Evolutionary conservation across 2,888 invertebrate species (phyloP).

Genomic region (Strigamia maritima): DNA sequence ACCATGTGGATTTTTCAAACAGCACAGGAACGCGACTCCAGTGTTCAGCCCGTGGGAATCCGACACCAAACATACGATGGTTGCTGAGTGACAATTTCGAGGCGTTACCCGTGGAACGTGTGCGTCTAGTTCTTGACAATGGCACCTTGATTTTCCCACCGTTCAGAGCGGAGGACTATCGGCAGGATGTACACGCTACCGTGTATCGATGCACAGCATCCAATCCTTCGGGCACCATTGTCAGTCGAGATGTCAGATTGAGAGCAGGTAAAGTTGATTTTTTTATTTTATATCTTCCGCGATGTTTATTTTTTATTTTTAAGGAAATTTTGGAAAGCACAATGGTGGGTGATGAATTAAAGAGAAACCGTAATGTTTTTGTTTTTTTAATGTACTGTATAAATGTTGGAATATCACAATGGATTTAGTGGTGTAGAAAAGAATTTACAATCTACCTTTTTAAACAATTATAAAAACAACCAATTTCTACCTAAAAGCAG

Average conservation of each 20-base stretch:
- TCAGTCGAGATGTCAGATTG: conserved; percentile 41
- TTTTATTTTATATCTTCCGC: too few species aligned
- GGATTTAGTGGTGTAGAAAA: too few species aligned
- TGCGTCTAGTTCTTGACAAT: conserved; percentile 38
- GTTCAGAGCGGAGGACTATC: conserved; percentile 40
- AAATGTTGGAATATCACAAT: too few species aligned
- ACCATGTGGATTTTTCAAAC: conserved; percentile 50
- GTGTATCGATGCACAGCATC: conserved; percentile 39
- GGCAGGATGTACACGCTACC: conserved; percentile 42
- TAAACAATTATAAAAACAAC: too few species aligned
- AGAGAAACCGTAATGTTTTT: too few species aligned
- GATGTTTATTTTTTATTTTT: background rate
- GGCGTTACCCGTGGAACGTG: conserved; percentile 34
- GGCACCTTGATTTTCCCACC: conserved; percentile 41
- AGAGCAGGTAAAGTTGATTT: conserved; percentile 39
- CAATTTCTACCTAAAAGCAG: too few species aligned
- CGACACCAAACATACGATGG: conserved; percentile 47
- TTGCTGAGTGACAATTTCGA: conserved; percentile 31
- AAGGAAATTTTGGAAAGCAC: background rate
- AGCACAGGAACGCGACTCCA: conserved; percentile 50
- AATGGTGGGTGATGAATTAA: too few species aligned
- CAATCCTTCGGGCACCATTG: conserved; percentile 40
- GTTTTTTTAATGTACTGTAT: too few species aligned
- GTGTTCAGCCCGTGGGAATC: conserved; percentile 52
- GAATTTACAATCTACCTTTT: too few species aligned